phyloP scores from a whole-genome alignment of 2,113 vertebrate species.

The Speoplatyrhinus poulsoni region DNA sequence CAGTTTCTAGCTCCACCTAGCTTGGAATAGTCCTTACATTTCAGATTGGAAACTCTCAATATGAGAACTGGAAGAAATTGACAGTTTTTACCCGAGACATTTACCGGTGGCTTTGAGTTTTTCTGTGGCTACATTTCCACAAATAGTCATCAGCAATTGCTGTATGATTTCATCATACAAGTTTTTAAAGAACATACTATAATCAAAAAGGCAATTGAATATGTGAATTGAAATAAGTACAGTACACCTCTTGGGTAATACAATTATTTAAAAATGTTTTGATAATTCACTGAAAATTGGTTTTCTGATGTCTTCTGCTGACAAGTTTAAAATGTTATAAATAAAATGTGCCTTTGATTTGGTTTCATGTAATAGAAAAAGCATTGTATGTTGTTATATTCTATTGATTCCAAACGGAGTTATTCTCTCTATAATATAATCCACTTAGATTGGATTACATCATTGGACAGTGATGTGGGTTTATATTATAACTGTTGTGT shows the following conservation, averaged over 20 bases:
- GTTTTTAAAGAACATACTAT: not conserved
- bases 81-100: not conserved
- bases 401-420: not conserved
- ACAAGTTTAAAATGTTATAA: not conserved
- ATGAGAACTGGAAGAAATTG: conserved; percentile 18
- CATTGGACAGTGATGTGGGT: conserved; percentile 23
- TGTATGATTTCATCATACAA: not conserved
- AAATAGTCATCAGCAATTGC: not conserved
- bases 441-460: conserved; percentile 51
- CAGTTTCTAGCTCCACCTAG: conserved; percentile 1
- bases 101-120: not conserved
- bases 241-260: no score
- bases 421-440: conserved; percentile 25
- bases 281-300: not conserved
- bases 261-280: not conserved
- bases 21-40: conserved; percentile 29
- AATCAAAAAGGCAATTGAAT: not conserved
- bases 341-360: not conserved
- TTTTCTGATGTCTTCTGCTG: not conserved
- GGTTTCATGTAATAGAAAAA: not conserved
- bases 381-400: not conserved
- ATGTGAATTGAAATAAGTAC: no score
- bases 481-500: conserved; percentile 15
- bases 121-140: not conserved
- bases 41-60: conserved; percentile 28